Evolutionary conservation across 2,113 vertebrate species (phyloP), one percentile per base, ranked within the genome.

Genomic region (Phalacrocorax pelagicus): DNA sequence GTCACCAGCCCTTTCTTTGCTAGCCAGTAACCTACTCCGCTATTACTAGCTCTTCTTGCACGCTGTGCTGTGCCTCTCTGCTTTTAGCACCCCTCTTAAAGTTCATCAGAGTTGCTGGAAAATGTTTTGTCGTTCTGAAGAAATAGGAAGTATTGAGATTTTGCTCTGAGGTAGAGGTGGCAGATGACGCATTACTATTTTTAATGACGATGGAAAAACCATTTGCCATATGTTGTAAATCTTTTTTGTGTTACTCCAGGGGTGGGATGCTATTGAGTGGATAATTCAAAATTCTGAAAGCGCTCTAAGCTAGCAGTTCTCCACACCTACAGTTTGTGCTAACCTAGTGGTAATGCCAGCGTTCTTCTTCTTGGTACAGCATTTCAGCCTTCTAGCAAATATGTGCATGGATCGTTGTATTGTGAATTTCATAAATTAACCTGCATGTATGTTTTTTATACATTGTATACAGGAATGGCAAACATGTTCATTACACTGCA

Each of bases 181-280:
- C 69, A 90, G 93, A 55, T 79, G 75, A 74, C 8, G 5, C 14
- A 1, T 63, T 61, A 30, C n/a, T 51, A 18, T 81, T 95, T 83
- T 55, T 74, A 49, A 59, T 38, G 69, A 90, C 1, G 1, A 63
- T 77, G 54, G 72, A 93, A 61, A 91, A 73, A 46, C 78, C 5
- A 80, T 95, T 94, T 94, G 93, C 75, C 54, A 4, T 91, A 9
- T 44, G 77, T 94, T 97, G 92, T 97, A 70, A 96, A 96, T 97
- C 58, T 98, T 95, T 97, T 98, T 92, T 99, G 91, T 98, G 96
- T 98, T 97, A 62, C 97, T 98, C 92, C 97, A 99, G 99, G 99
- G 99, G 87, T 99, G 99, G 99, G 99, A 99, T 97, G 99, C 99
- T 94, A 99, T 99, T 97, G 99, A 99, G 97, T 99, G 99, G 99